Conservation (phyloP, 2,113 vertebrate species). For the Psophia crepitans region DNA sequence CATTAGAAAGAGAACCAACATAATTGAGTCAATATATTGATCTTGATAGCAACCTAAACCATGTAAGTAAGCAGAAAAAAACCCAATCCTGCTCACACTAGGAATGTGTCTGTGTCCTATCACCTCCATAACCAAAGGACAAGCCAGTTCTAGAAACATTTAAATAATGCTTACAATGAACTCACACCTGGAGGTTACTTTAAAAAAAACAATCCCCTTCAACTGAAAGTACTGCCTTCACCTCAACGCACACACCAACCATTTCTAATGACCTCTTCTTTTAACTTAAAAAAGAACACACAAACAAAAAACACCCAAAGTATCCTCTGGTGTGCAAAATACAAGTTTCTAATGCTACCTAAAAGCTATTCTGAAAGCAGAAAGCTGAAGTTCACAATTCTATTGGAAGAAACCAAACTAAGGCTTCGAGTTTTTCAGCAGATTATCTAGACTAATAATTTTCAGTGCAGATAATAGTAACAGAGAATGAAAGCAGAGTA, state of each 20-base stretch:
- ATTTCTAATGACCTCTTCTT: neutral
- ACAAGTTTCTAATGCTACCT: neutral
- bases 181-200: neutral
- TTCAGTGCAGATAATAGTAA: neutral
- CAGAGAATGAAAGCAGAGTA: neutral
- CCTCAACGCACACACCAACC: neutral
- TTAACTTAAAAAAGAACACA: neutral
- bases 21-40: slow-evolving; percentile 16
- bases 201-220: neutral
- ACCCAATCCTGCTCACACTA: accelerated
- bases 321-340: neutral
- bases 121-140: neutral
- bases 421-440: neutral
- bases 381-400: neutral
- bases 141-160: neutral
- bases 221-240: neutral
- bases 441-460: neutral
- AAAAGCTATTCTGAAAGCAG: neutral
- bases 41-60: neutral
- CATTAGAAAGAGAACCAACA: neutral
- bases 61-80: neutral
- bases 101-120: neutral
- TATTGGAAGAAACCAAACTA: neutral
- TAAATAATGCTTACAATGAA: neutral
- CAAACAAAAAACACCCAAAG: neutral